Evolutionary conservation across 2,113 vertebrate genomes (phyloP), one percentile per base, ranked within the genome.

Genomic region (Lutjanus erythropterus): DNA sequence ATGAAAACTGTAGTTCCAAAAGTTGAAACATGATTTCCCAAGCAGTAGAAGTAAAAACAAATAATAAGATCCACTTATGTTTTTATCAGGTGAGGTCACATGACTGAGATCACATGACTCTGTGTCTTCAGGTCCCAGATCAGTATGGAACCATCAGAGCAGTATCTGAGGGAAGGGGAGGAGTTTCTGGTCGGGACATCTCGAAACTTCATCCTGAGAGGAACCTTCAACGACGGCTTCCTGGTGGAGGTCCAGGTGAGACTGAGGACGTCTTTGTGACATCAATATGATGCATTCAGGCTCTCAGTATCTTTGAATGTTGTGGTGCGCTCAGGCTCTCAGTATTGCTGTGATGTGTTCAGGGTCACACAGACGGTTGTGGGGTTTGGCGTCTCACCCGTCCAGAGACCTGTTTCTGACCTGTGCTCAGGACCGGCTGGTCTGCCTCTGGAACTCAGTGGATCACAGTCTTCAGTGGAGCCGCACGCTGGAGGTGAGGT

Each of bases 331-430:
- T 68, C 35, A 49, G 6, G 35, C 14, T 27, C 49, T 31, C 33
- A 29, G 2, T 44, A 0, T 33, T 55, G 62, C 58, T 19, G 15
- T 46, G 79, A 6, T 86, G 71, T 41, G 3, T 86, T 81, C 86
- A 99, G 98, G 98, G 98, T 77, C 98, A 99, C 94, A 99, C 97
- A 29, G 98, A 99, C 70, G 98, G 85, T 96, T 99, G 60, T 99
- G 98, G 98, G 98, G 98, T 83, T 86, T 99, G 86, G 98, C 97
- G 25, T 94, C 97, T 44, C 98, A 99, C 89, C 98, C 98, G 4
- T 98, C 96, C 93, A 97, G 95, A 90, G 94, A 96, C 12, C 81
- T 97, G 82, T 97, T 99, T 78, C 95, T 99, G 93, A 98, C 96
- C 0, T 99, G 98, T 77, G 98, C 97, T 75, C 97, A 99, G 93